These are phyloP conservation scores for Rhinoptilus africanus DNA, from an alignment of 2,113 vertebrate species.

Conservation along the genomic window DNA sequence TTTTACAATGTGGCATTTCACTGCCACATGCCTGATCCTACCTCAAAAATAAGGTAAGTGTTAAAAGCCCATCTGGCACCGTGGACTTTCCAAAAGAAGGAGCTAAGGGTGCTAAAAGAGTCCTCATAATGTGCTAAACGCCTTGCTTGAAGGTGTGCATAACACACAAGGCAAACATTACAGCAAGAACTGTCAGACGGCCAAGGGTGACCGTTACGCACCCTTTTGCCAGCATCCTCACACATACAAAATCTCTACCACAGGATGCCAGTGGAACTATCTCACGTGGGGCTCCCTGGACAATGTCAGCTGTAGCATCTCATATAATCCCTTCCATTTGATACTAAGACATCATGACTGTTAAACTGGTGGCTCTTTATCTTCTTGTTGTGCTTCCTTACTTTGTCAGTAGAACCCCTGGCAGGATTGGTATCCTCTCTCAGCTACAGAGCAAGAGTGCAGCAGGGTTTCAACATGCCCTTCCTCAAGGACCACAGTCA, in stretches of 20 bases:
- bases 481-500: not conserved
- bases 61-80: not conserved
- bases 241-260: not conserved
- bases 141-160: not conserved
- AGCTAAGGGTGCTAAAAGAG: not conserved
- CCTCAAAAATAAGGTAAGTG: not conserved
- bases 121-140: conserved; percentile 5
- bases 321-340: not conserved
- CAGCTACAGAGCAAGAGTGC: not conserved
- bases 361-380: not conserved
- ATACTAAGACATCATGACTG: not conserved
- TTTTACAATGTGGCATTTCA: not conserved
- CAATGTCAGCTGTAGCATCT: not conserved
- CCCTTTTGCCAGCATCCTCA: not conserved
- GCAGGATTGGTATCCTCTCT: not conserved
- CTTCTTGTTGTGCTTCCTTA: not conserved
- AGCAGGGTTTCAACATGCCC: not conserved
- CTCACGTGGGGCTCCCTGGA: not conserved
- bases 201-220: not conserved
- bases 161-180: not conserved
- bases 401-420: not conserved
- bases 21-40: not conserved
- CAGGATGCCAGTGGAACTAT: not conserved
- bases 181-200: not conserved
- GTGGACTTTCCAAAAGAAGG: not conserved